Evolutionary conservation across 2,113 vertebrate genomes (phyloP).

Genomic region (human): GRCh38 chr7:130198501-130199000

Average conservation of each 20-base stretch:
- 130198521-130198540: too few relatives aligned
- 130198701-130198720: neutral
- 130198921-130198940: neutral
- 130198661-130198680: neutral
- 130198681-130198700: neutral
- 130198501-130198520: too few relatives aligned
- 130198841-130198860: neutral
- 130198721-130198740: neutral
- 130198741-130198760: too few relatives aligned
- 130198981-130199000: neutral
- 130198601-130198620: too few relatives aligned
- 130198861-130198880: neutral
- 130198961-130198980: neutral
- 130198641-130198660: neutral
- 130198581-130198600: too few relatives aligned
- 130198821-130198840: neutral
- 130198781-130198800: neutral
- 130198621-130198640: neutral
- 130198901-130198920: neutral
- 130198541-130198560: too few relatives aligned
- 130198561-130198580: too few relatives aligned
- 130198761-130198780: too few relatives aligned
- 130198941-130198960: neutral
- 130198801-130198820: neutral
- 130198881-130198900: neutral